Evolutionary conservation across 2,888 invertebrate species (phyloP), one percentile per base, ranked within the genome.

Genomic region (Coenonympha glycerion): DNA sequence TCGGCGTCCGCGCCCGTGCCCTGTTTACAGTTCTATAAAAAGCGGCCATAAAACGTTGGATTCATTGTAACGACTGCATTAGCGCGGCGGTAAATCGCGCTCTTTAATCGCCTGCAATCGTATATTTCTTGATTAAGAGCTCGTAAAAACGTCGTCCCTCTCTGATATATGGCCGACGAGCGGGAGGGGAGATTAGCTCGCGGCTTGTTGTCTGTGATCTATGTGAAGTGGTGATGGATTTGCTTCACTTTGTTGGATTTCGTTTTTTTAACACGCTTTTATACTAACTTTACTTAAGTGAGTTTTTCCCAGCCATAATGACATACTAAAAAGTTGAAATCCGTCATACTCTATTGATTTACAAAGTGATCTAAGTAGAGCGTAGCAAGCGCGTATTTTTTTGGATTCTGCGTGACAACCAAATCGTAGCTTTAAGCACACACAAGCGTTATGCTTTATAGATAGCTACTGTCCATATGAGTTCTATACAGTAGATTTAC

Each of bases 131-230:
- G 68, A 69, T 69, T 69, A 69, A 66, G 65, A 62, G 68, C 73
- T 83, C 85, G 83, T 85, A 84, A 85, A 85, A 82, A 76, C 72
- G 84, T 85, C 85, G 69, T 75, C 77, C 63, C 70, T 51, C 71
- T 76, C 74, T 82, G 76, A 83, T 66, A 76, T 79, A 83, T 72
- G 69, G 59, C 56, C 59, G 52, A 65, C 66, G 67, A 71, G 68
- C 64, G 60, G 68, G 73, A 76, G 68, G 68, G 71, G 66, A 73
- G 73, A 76, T 76, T 59, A 57, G 53, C 51, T 42, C 46, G 56
- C 54, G 47, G 49, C 44, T 50, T 53, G 55, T 34, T 47, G 30
- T 6, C 18, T 26, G 52, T 56, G 54, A 54, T 56, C 47, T 45
- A 58, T 50, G 22, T 22, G 8, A 15, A 9, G 6, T 39, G 49